phyloP scores from a whole-genome alignment of 2,113 vertebrate species.

The Pteruthius melanotis region DNA sequence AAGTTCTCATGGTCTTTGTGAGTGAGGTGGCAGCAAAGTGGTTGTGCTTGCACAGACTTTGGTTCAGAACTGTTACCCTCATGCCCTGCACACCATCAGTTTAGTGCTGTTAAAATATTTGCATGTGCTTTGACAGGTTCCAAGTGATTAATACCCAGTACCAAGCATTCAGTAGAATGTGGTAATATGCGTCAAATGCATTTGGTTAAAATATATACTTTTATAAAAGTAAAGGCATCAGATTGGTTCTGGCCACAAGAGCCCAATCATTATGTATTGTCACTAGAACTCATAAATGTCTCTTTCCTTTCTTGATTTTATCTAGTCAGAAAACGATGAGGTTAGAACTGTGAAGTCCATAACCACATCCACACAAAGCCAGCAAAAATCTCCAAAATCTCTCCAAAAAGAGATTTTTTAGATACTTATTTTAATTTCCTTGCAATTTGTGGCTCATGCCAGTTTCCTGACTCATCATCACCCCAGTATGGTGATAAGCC shows the following conservation, averaged over 20 bases:
- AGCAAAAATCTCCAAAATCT: background rate
- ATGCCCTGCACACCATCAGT: background rate
- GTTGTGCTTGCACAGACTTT: background rate
- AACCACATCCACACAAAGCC: background rate
- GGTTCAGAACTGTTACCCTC: background rate
- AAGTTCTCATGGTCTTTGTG: background rate
- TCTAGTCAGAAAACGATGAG: background rate
- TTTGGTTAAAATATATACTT: background rate
- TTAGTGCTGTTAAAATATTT: background rate
- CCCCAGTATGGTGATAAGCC: background rate
- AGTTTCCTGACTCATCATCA: slow-evolving; percentile 48
- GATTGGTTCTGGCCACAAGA: background rate
- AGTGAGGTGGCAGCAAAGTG: background rate
- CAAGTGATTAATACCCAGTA: background rate
- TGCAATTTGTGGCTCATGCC: slow-evolving; percentile 6
- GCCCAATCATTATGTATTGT: background rate
- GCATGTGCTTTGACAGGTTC: background rate
- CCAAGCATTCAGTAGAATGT: background rate
- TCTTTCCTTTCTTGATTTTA: background rate
- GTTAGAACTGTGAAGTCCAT: background rate
- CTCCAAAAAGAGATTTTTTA: background rate
- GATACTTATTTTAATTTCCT: slow-evolving; percentile 7
- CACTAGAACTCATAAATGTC: background rate
- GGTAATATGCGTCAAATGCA: background rate
- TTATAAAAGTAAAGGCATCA: background rate